Evolutionary conservation across 2,888 invertebrate species (phyloP).

Genomic region (Eugnorisma glareosa): DNA sequence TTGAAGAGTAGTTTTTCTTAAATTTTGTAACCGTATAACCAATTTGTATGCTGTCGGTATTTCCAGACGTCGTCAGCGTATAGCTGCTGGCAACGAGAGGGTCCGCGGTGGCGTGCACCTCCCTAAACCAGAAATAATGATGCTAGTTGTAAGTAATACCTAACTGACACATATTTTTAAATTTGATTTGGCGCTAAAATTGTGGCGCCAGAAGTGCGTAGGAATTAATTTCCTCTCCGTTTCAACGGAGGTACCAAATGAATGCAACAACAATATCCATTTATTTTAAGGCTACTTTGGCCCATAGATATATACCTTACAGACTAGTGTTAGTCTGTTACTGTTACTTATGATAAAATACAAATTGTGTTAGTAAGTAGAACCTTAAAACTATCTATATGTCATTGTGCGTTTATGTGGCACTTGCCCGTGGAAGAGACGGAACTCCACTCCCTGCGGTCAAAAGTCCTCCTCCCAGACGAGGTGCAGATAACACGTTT

Average conservation of each 20-base stretch:
- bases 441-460: too few relatives aligned
- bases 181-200: not conserved
- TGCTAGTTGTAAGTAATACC: constrained; percentile 83
- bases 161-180: not conserved
- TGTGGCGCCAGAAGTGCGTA: not conserved
- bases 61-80: constrained; percentile 81
- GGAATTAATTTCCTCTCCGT: not conserved
- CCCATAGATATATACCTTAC: too few relatives aligned
- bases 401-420: too few relatives aligned
- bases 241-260: not conserved
- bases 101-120: constrained; percentile 80
- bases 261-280: too few relatives aligned
- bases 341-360: too few relatives aligned
- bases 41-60: not conserved
- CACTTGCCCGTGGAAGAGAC: too few relatives aligned
- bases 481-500: too few relatives aligned
- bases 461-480: too few relatives aligned
- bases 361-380: too few relatives aligned
- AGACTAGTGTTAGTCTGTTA: too few relatives aligned
- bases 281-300: too few relatives aligned
- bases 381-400: too few relatives aligned
- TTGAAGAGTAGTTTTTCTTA: not conserved
- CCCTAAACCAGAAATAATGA: constrained; percentile 84
- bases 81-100: constrained; percentile 82
- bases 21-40: not conserved